Evolutionary conservation across 2,113 vertebrate species (phyloP).

Genomic region (Crotalus helleri): DNA sequence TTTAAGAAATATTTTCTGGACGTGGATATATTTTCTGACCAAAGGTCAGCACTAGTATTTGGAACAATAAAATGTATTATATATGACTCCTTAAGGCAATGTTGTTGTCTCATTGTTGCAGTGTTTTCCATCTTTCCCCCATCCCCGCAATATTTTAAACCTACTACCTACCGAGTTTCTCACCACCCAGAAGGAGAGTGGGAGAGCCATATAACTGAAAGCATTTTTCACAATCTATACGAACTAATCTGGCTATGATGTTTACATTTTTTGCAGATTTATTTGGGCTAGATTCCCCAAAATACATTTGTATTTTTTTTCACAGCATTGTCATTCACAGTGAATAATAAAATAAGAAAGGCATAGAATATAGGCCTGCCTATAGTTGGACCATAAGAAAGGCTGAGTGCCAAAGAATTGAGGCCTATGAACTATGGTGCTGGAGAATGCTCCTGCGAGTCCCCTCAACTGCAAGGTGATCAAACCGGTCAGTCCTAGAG

Average conservation of each 20-base stretch:
- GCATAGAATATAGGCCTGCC: background rate
- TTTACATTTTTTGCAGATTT: constrained; percentile 8
- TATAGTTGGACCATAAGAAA: background rate
- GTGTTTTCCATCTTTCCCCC: constrained; percentile 24
- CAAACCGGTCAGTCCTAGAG: too few relatives aligned
- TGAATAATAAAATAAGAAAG: background rate
- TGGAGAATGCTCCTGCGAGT: too few relatives aligned
- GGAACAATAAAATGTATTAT: constrained; percentile 39
- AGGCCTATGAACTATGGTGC: too few relatives aligned
- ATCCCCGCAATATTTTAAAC: background rate
- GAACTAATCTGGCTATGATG: constrained; percentile 15
- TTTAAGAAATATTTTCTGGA: constrained; percentile 62
- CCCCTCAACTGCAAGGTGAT: too few relatives aligned
- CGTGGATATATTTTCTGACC: constrained; percentile 49
- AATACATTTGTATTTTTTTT: background rate
- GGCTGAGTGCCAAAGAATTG: too few relatives aligned
- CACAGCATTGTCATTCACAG: background rate
- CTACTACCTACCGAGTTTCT: background rate
- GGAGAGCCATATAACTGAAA: constrained; percentile 16
- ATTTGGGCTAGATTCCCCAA: background rate
- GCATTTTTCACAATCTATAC: background rate
- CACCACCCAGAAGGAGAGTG: constrained; percentile 21
- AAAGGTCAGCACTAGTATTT: constrained; percentile 50
- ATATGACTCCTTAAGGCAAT: constrained; percentile 42
- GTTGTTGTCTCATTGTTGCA: constrained; percentile 28